Evolutionary conservation across 2,888 invertebrate species (phyloP).

Genomic region (Phalera bucephala): DNA sequence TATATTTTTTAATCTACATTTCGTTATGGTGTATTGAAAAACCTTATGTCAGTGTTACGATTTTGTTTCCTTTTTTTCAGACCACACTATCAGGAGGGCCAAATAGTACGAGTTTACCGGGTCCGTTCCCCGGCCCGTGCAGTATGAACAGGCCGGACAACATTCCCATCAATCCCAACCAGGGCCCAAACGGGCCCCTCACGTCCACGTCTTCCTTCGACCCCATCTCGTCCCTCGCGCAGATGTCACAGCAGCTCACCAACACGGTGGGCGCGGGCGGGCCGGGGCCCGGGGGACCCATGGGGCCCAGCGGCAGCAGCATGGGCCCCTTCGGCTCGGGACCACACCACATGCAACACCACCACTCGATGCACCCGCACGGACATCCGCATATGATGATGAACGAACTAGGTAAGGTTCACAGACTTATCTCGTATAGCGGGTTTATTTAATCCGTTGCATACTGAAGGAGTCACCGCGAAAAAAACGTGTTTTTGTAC

Average conservation of each 20-base stretch:
- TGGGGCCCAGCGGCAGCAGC: slow-evolving; percentile 61
- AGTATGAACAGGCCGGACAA: slow-evolving; percentile 75
- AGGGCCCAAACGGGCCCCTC: slow-evolving; percentile 82
- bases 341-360: slow-evolving; percentile 77
- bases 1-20: too few relatives aligned
- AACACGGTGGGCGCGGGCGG: slow-evolving; percentile 85
- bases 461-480: too few relatives aligned
- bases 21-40: too few relatives aligned
- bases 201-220: slow-evolving; percentile 87
- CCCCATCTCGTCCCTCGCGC: slow-evolving; percentile 96
- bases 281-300: slow-evolving; percentile 59
- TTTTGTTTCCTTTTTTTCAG: slow-evolving; percentile 42
- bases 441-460: too few relatives aligned
- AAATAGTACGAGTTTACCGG: slow-evolving; percentile 73
- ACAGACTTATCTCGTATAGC: too few relatives aligned
- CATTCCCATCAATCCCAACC: slow-evolving; percentile 76
- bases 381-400: slow-evolving; percentile 79
- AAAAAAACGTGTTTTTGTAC: too few relatives aligned
- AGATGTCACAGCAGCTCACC: slow-evolving; percentile 96
- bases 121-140: slow-evolving; percentile 80
- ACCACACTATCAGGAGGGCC: slow-evolving; percentile 75
- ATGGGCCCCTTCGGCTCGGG: slow-evolving; percentile 69
- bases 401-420: slow-evolving; percentile 70
- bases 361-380: slow-evolving; percentile 75
- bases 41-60: too few relatives aligned